Evolutionary conservation across 2,888 invertebrate species (phyloP), one percentile per base, ranked within the genome.

Genomic region (Rosalia funebris): DNA sequence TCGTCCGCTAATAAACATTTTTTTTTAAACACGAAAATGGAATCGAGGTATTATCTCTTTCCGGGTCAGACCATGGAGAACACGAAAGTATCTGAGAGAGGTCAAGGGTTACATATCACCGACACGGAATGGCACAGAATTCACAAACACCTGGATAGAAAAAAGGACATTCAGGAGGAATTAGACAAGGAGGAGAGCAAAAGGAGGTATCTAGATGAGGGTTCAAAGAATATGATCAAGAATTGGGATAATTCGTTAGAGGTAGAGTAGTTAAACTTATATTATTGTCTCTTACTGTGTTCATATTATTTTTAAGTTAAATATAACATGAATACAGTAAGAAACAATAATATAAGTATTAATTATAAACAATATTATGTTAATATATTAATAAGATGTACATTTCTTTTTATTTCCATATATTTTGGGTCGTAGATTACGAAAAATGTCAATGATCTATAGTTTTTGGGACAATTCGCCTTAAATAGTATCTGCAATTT

Each of bases 171-270:
- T n/a, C 68, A 71, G 42, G 77, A 79, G 57, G 69, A 71, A 1
- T 60, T 71, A 0, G 81, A 82, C 1, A 76, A 78, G 31, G 82
- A 84, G 37, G 69, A 74, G 7, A 80, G 77, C 4, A 75, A 79
- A 16, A 79, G 76, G 39, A 72, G 77, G 36, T 77, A 80, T 34
- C 62, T 84, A 17, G 82, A 82, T 56, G 75, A 82, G 11, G 81
- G 77, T 0, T 83, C 82, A 0, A 76, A 80, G 37, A 74, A 75
- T 7, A 79, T 84, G 79, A 83, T 81, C 0, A 77, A 77, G 63
- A 75, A 73, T 50, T 85, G 83, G 83, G 78, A 76, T n/a, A 80
- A 82, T 39, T 82, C 82, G 0, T 70, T 81, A 32, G 79, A 82
- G 72, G 82, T 81, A 71, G 34, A 54, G 48, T 46, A n/a, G 15